Percentiles rank a stretch among this genome's conserved stretches.
Conservation (phyloP, 2,888 invertebrate genomes). For the Noctua janthe region DNA sequence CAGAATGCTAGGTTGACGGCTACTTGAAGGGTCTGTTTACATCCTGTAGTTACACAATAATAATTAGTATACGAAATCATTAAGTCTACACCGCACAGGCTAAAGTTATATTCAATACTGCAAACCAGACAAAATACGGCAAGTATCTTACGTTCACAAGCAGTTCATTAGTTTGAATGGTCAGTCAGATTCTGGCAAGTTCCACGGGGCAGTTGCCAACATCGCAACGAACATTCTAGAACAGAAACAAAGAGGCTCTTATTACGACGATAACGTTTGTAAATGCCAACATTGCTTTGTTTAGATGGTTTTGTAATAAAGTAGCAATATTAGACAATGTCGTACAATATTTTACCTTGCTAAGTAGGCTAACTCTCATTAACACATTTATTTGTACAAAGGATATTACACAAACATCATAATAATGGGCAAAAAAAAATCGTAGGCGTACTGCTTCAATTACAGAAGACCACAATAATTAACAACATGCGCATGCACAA, state of each 20-base stretch:
- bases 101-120: constrained; percentile 40
- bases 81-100: not conserved
- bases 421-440: no score
- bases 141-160: constrained; percentile 58
- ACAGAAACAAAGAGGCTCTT: constrained; percentile 67
- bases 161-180: constrained; percentile 78
- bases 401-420: no score
- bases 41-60: no score
- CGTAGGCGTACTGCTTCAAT: no score
- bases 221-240: constrained; percentile 64
- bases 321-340: not conserved
- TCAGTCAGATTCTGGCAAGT: constrained; percentile 77
- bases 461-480: no score
- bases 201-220: constrained; percentile 69
- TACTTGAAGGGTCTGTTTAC: no score
- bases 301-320: not conserved
- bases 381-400: not conserved
- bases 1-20: no score
- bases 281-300: constrained; percentile 48
- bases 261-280: constrained; percentile 59
- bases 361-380: not conserved
- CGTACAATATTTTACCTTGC: not conserved
- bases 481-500: no score
- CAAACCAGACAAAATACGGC: constrained; percentile 20
- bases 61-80: not conserved